phyloP scores from a whole-genome alignment of 2,113 vertebrate genomes.

The Apteryx owenii region DNA sequence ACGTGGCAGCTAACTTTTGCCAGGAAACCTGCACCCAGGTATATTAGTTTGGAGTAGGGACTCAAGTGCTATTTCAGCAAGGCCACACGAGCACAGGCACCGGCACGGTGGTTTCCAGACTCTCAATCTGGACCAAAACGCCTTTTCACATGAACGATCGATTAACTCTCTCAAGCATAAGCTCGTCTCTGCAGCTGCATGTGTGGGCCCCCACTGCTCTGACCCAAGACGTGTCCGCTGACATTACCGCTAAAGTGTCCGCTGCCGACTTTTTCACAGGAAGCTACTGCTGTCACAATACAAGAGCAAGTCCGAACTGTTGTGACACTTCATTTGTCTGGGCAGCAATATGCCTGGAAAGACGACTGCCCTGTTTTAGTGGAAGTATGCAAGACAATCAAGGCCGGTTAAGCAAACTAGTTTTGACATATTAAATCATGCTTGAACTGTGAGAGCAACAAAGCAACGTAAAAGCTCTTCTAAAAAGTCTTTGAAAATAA shows the following conservation, averaged over 20 bases:
- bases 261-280: neutral
- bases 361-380: constrained; percentile 55
- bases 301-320: constrained; percentile 41
- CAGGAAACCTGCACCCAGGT: neutral
- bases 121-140: neutral
- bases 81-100: neutral
- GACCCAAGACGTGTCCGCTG: neutral
- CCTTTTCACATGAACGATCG: neutral
- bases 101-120: neutral
- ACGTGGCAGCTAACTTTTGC: neutral
- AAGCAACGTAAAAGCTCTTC: constrained; percentile 69
- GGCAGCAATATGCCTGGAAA: constrained; percentile 65
- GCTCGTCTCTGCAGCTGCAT: neutral
- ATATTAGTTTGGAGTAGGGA: neutral
- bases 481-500: constrained; percentile 67
- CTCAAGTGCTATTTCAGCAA: neutral
- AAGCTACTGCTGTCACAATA: constrained; percentile 70
- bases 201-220: neutral
- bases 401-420: constrained; percentile 74
- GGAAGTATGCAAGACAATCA: constrained; percentile 81
- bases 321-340: constrained; percentile 71
- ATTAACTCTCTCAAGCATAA: neutral
- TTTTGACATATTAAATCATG: constrained; percentile 85
- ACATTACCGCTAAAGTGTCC: constrained; percentile 5
- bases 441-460: constrained; percentile 78